Percentiles rank a stretch among this genome's conserved stretches.
Evolutionary conservation across 2,888 invertebrate genomes (phyloP).

Genomic region (Himalopsyche anomala): DNA sequence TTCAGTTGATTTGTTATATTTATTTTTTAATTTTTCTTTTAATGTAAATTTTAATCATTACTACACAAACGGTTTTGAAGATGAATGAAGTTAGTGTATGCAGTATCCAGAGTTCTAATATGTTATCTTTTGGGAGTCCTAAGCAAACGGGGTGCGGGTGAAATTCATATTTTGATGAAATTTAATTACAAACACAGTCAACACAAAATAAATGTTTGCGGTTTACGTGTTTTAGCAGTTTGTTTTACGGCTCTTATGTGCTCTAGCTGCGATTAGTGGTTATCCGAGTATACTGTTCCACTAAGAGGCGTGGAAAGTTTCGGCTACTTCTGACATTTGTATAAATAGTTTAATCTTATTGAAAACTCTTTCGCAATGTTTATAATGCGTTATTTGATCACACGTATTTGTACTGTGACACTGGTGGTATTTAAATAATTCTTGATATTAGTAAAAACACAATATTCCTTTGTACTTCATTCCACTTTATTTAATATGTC

Average conservation of each 20-base stretch:
- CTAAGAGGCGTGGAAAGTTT: slow-evolving; percentile 7
- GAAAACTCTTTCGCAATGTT: too few species aligned
- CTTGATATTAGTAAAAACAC: too few species aligned
- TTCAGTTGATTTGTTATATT: too few species aligned
- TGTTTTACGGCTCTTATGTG: slow-evolving; percentile 50
- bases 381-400: too few species aligned
- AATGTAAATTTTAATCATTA: neutral
- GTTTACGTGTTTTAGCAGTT: slow-evolving; percentile 56
- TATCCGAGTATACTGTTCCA: neutral
- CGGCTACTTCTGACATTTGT: neutral
- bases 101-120: slow-evolving; percentile 48
- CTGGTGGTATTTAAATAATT: too few species aligned
- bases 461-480: too few species aligned
- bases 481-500: too few species aligned
- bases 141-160: slow-evolving; percentile 50
- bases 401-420: too few species aligned
- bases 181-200: slow-evolving; percentile 58
- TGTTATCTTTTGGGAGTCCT: slow-evolving; percentile 57
- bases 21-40: neutral
- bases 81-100: neutral
- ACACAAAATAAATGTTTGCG: slow-evolving; percentile 53
- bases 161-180: slow-evolving; percentile 60
- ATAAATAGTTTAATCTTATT: slow-evolving; percentile 1
- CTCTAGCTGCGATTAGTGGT: slow-evolving; percentile 14
- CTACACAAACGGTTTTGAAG: neutral